These are phyloP conservation scores for Megalops cyprinoides DNA, from an alignment of 2,797 vertebrate genomes.

Conservation along the genomic window DNA sequence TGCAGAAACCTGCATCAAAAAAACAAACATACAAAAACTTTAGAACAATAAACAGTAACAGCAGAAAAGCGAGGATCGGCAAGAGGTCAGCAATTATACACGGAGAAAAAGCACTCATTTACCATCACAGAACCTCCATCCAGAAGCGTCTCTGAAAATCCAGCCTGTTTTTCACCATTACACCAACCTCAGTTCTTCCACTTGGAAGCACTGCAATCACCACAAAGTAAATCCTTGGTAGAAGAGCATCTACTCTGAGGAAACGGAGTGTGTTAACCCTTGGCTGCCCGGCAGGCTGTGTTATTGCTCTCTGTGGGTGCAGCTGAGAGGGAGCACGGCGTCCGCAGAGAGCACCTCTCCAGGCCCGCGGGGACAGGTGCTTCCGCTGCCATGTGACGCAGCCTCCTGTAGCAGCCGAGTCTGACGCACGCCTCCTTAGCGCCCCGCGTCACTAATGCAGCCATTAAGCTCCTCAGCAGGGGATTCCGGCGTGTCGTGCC, in stretches of 20 bases:
- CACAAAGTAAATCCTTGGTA: neutral
- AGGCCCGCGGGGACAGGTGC: neutral
- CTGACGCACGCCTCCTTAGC: constrained; percentile 30
- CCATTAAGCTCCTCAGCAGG: constrained; percentile 41
- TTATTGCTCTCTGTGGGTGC: neutral
- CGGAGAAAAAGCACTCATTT: constrained; percentile 48
- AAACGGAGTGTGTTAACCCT: neutral
- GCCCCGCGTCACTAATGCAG: constrained; percentile 39
- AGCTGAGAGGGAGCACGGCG: neutral
- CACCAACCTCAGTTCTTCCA: neutral
- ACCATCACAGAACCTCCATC: constrained; percentile 55
- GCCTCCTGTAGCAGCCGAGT: neutral
- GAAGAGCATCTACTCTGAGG: neutral
- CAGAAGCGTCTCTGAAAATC: constrained; percentile 61
- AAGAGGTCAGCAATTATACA: neutral
- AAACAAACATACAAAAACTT: constrained; percentile 12
- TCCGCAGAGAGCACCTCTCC: neutral
- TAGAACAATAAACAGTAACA: constrained; percentile 24
- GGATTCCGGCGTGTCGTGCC: neutral
- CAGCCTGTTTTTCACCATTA: constrained; percentile 28
- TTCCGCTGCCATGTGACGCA: constrained; percentile 19
- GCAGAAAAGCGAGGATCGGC: neutral
- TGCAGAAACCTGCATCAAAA: constrained; percentile 79
- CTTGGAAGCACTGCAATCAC: neutral
- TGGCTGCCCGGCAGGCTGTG: neutral